Base-by-base conservation (phyloP, 37 sponge, comb jelly and placozoan genomes). In the Beroe forskalii region DNA sequence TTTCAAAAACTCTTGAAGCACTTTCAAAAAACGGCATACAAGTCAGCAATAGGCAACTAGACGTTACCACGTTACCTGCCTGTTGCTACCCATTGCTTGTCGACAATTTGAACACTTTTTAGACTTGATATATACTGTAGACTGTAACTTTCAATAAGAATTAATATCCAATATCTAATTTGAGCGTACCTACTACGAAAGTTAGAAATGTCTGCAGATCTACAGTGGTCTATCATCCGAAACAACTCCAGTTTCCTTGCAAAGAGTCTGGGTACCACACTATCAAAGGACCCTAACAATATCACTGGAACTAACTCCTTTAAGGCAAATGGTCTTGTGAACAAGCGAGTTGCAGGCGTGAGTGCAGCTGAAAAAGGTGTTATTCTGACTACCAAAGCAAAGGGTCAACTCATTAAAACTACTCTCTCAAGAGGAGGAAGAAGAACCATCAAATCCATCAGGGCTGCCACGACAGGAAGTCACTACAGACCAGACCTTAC, bases 141-240 rank as follows among this genome's bases (percentile, higher is more conserved):
- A n/a, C n/a, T n/a, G n/a, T n/a, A n/a, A n/a, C n/a, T n/a, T n/a
- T n/a, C n/a, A n/a, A n/a, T n/a, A n/a, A n/a, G n/a, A n/a, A n/a
- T n/a, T n/a, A n/a, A n/a, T n/a, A n/a, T n/a, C n/a, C n/a, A n/a
- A n/a, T n/a, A n/a, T n/a, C n/a, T n/a, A n/a, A n/a, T n/a, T n/a
- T n/a, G n/a, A n/a, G n/a, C n/a, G n/a, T n/a, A n/a, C n/a, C n/a
- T n/a, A n/a, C n/a, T n/a, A n/a, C n/a, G n/a, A n/a, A n/a, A n/a
- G n/a, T n/a, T n/a, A 72, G 40, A 12, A 14, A 72, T 72, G 76
- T 35, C 76, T 72, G 76, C 76, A 32, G 76, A 72, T 72, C 40
- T 72, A 22, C 76, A 72, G 40, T 72, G 76, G 76, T 32, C 76
- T 8, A 72, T 72, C 40, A 72, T 72, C 40, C 36, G 76, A 1